A percentile compares a stretch with the other conserved stretches of the same genome.
Conservation (phyloP, 1,140 invertebrate genomes). For the Drosophila santomea region DNA sequence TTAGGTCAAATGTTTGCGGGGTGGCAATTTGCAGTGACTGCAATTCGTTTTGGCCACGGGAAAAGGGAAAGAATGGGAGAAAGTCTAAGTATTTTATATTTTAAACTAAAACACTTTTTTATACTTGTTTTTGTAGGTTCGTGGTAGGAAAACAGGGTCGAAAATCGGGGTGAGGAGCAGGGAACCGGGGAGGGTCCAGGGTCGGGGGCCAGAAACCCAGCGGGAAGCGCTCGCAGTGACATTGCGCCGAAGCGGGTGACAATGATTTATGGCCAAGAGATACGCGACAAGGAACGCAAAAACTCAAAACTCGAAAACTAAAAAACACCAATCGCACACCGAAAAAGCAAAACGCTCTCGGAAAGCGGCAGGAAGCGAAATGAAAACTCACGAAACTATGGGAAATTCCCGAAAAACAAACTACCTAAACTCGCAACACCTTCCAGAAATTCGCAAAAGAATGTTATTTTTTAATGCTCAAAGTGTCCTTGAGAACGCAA, state of each 20-base stretch:
- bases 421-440: slow-evolving; percentile 54
- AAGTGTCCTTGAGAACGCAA: slow-evolving; percentile 75
- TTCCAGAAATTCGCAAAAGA: slow-evolving; percentile 31
- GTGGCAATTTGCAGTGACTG: slow-evolving; percentile 56
- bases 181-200: slow-evolving; percentile 17
- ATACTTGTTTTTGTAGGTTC: slow-evolving; percentile 25
- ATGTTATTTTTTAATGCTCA: slow-evolving; percentile 55
- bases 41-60: slow-evolving; percentile 36
- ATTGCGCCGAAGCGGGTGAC: slow-evolving; percentile 83
- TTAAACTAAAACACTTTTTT: slow-evolving; percentile 21
- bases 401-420: slow-evolving; percentile 26
- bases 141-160: slow-evolving; percentile 23
- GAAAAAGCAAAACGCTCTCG: slow-evolving; percentile 27
- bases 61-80: slow-evolving; percentile 15
- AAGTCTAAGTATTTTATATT: slow-evolving; percentile 21
- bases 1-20: slow-evolving; percentile 6
- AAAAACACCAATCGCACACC: slow-evolving; percentile 31
- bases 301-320: slow-evolving; percentile 57
- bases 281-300: slow-evolving; percentile 81
- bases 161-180: slow-evolving; percentile 9
- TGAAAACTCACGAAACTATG: slow-evolving; percentile 20
- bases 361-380: slow-evolving; percentile 27
- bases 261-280: slow-evolving; percentile 84
- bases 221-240: slow-evolving; percentile 82
- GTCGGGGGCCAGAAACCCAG: slow-evolving; percentile 61